These are phyloP conservation scores for Gallinago stenura DNA, from an alignment of 2,797 vertebrate genomes.

Conservation along the genomic window DNA sequence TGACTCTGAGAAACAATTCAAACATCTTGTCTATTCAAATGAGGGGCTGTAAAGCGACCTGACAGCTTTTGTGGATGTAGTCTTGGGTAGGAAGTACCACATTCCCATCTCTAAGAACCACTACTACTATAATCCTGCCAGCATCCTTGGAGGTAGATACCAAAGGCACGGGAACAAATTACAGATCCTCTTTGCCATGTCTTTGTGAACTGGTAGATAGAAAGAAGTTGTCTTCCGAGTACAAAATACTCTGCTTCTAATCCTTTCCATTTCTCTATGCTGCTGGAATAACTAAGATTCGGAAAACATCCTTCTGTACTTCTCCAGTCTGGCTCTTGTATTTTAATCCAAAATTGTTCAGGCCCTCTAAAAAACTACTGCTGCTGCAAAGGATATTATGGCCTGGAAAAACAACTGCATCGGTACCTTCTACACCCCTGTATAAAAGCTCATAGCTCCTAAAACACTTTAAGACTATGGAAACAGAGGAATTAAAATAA, in stretches of 20 bases:
- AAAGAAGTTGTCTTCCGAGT: background rate
- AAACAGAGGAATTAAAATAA: background rate
- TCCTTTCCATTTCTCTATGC: background rate
- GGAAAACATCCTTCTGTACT: background rate
- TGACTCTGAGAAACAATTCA: conserved; percentile 48
- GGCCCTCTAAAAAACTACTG: background rate
- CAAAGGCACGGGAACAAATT: background rate
- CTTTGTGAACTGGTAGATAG: background rate
- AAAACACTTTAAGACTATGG: background rate
- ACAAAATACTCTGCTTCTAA: background rate
- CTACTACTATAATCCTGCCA: background rate
- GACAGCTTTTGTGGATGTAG: background rate
- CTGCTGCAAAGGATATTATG: background rate
- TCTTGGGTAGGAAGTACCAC: background rate
- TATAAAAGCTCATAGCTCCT: background rate
- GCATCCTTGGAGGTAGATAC: background rate
- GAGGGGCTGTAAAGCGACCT: background rate
- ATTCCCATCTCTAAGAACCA: background rate
- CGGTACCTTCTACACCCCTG: background rate
- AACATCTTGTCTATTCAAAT: conserved; percentile 32
- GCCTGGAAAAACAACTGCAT: background rate
- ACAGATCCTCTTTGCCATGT: background rate
- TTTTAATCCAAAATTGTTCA: conserved; percentile 1
- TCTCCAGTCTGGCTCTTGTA: background rate
- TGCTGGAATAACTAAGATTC: background rate